Evolutionary conservation across 2,888 invertebrate genomes (phyloP), one percentile per base, ranked within the genome.

Genomic region (Mesopsocus fuscifrons): DNA sequence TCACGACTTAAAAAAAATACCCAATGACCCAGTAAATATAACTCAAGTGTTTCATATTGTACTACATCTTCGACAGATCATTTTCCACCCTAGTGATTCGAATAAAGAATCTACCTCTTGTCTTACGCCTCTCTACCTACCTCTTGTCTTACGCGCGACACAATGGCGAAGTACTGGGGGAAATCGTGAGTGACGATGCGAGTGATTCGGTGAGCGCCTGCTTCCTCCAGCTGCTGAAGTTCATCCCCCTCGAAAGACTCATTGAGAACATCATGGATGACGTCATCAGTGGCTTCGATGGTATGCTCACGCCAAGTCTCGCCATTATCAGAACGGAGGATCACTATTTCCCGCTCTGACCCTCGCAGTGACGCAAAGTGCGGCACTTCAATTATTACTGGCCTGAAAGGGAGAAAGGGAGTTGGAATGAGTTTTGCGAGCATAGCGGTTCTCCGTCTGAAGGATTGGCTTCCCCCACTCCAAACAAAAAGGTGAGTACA

Each of bases 231-330:
- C 55, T 77, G 77, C 58, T 71, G 76, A 54, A 81, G 57, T 60
- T 83, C 83, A 66, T 77, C 77, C 51, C 79, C 79, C 61, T 91
- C 88, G 61, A 87, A 84, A 53, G 87, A 84, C 57, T 91, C 89
- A 57, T 88, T 87, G 46, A 97, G 66, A 18, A 89, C 85, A 57
- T 94, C 92, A 63, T 92, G 78, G 23, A 88, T 77, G 40, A 83
- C 81, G 56, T 88, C 84, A 57, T 88, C 87, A 43, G 74, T 79
- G 45, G 85, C 82, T 55, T 81, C 77, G 46, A 85, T 61, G 30
- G 80, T 79, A 40, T 98, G 98, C 57, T 98, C 98, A 49, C 88
- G 82, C 98, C 98, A 98, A 22, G 84, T 88, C 61, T 97, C 94
- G 15, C 98, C 98, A 54, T 95, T 92, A 62, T 98, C 97, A 3